Conservation (phyloP, 2,888 invertebrate species). For the Gymnoscelis rufifasciata region DNA sequence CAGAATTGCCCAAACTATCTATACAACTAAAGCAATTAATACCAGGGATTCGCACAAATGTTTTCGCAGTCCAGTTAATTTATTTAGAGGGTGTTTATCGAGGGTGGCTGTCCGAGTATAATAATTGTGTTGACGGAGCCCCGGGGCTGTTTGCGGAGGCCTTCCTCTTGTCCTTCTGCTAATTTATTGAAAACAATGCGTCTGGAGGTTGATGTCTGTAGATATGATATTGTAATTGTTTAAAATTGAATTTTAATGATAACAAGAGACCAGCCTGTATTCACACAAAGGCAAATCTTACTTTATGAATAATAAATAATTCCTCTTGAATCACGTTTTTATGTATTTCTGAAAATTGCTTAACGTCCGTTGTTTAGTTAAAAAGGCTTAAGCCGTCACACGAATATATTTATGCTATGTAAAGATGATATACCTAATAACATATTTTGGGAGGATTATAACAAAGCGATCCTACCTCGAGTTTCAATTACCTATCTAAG, state of each 20-base stretch:
- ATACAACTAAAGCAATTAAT: constrained; percentile 27
- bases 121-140: constrained; percentile 78
- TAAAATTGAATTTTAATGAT: constrained; percentile 2
- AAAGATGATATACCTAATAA: too few relatives aligned
- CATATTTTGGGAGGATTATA: too few relatives aligned
- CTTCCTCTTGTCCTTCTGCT: constrained; percentile 61
- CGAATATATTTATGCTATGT: too few relatives aligned
- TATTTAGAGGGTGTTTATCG: constrained; percentile 75
- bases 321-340: too few relatives aligned
- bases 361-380: too few relatives aligned
- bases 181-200: constrained; percentile 77
- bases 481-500: too few relatives aligned
- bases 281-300: too few relatives aligned
- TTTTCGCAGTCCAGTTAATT: constrained; percentile 67
- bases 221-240: constrained; percentile 19
- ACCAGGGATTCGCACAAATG: constrained; percentile 32
- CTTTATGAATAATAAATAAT: too few relatives aligned
- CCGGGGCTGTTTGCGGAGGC: constrained; percentile 63
- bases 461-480: too few relatives aligned
- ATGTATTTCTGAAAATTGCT: too few relatives aligned
- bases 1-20: constrained; percentile 3
- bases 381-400: too few relatives aligned
- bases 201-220: constrained; percentile 31
- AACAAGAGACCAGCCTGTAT: too few relatives aligned
- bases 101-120: constrained; percentile 76